Base-by-base conservation (phyloP, 2,888 invertebrate species). In the Polietes domitor region DNA sequence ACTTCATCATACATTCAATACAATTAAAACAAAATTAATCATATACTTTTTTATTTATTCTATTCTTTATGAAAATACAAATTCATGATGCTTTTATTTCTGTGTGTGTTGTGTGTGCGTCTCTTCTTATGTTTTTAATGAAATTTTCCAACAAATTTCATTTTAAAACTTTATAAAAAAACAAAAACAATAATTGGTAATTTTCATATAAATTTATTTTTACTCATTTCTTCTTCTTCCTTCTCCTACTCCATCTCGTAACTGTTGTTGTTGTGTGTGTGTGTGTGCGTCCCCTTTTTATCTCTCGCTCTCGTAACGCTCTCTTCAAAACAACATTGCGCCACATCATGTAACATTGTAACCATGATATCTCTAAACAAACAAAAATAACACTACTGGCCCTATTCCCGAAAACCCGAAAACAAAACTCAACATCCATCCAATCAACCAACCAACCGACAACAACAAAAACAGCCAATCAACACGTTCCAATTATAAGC, bases 401-500 rank as follows among this genome's bases (percentile, higher is more conserved):
- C 43, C 32, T 55, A 75, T 65, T 41, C 26, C 53, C 26, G 47
- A 32, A 63, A 19, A 21, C 21, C 63, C 26, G 12, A 9, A 61
- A 50, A 41, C n/a, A n/a, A n/a, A n/a, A n/a, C n/a, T n/a, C n/a
- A n/a, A n/a, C n/a, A n/a, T n/a, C n/a, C n/a, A n/a, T n/a, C n/a
- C 6, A 37, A 37, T 37, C 37, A 37, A 72, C 17, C 41, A 78
- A 3, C 4, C 12, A 75, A 75, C 6, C 63, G 32, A 77, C 19
- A 63, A 63, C 41, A 28, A 32, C 43, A 26, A 26, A 65, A 68
- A 15, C 88, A 92, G 92, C 89, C 92, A 92, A 92, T 92, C 92
- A 88, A 92, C 92, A 82, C 92, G 92, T 86, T 92, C 92, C 88
- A 91, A 91, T 89, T 92, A 91, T 87, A 92, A 92, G 89, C 92